Evolutionary conservation across 2,888 invertebrate genomes (phyloP), one percentile per base, ranked within the genome.

Genomic region (Spodoptera picta): DNA sequence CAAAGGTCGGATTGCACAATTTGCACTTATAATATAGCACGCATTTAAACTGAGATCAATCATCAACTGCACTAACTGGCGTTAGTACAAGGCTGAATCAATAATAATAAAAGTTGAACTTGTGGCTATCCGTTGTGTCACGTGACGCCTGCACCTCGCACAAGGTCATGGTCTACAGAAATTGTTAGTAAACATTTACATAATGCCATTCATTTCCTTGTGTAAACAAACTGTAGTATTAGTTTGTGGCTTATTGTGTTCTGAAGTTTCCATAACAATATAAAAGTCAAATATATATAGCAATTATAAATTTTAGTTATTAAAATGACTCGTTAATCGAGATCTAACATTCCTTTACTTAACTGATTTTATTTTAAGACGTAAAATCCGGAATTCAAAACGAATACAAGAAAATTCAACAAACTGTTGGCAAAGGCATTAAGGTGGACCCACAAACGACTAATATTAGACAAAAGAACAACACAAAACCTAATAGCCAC

Each of bases 101-200:
- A 90, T 90, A 81, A 84, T 81, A 86, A 83, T 85, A 83, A 84
- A 84, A 84, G 84, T 83, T 84, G 86, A 86, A 87, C 85, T 87
- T 81, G 87, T 75, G 66, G 46, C 72, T 78, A 76, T 80, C 80
- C 76, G 76, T 75, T 74, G 67, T 77, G 79, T 66, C 73, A 53
- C 62, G 64, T 65, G 62, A 64, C 48, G 63, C 45, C 11, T 49
- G 69, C 12, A 54, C 31, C 44, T n/a, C 50, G 49, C 24, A 23
- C 81, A 78, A 80, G 83, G 83, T 70, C 81, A 77, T 69, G 75
- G 67, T 27, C 60, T 42, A 41, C 60, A 60, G 43, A 70, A 65
- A 68, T 65, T 75, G 71, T 75, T 73, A 4, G 61, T 65, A 61
- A 68, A 65, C 55, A 65, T 31, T 53, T 36, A 11, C 19, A 53